Evolutionary conservation across 2,888 invertebrate species (phyloP).

Genomic region (Frankliniella fusca): DNA sequence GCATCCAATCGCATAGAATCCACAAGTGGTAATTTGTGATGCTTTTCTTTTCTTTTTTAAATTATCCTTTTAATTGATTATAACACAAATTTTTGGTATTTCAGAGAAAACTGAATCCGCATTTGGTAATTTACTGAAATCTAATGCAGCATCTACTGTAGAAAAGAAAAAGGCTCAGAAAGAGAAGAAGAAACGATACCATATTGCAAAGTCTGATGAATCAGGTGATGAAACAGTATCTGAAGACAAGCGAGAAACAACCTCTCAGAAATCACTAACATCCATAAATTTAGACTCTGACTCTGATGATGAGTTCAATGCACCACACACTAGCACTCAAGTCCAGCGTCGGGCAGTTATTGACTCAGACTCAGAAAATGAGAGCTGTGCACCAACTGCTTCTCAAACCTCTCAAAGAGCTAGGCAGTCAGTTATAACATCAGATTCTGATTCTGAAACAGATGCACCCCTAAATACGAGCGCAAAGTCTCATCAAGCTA

Average conservation of each 20-base stretch:
- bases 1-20: neutral
- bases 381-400: neutral
- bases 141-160: neutral
- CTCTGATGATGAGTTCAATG: conserved; percentile 27
- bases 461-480: neutral
- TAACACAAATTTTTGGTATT: neutral
- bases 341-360: neutral
- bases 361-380: conserved; percentile 13
- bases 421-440: conserved; percentile 24
- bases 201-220: conserved; percentile 15
- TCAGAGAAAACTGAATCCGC: neutral
- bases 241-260: neutral
- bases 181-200: neutral
- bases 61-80: neutral
- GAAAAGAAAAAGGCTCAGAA: neutral
- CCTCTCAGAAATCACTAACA: neutral
- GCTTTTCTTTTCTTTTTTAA: neutral
- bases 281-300: conserved; percentile 24
- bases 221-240: conserved; percentile 5
- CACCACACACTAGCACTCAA: neutral
- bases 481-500: neutral
- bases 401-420: neutral
- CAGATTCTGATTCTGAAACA: conserved; percentile 31
- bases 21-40: neutral
- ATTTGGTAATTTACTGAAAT: neutral